Evolutionary conservation across 2,797 vertebrate genomes (phyloP), one percentile per base, ranked within the genome.

Genomic region (Eutrigla gurnardus): DNA sequence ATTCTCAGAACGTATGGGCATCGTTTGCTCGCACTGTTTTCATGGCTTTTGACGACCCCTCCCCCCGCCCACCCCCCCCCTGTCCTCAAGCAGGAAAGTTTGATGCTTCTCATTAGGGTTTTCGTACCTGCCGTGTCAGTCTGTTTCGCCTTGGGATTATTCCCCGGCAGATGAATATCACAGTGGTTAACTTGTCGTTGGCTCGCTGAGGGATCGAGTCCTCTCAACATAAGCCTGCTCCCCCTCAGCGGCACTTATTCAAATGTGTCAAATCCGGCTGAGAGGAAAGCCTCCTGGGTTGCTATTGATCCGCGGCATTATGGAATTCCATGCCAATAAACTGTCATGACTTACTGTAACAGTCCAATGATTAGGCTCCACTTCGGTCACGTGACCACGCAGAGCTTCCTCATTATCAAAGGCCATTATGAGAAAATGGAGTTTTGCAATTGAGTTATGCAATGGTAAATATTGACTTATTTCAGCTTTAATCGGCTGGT

Each of bases 391-490:
- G 17, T 90, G 87, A 88, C 86, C 88, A 75, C 5, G 54, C 73
- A 86, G 83, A 82, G 86, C 90, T 91, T 94, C 91, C 92, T 94
- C 93, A 94, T 94, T 94, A 93, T 93, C 92, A 93, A 83, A 87
- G 89, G 86, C 92, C 91, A 94, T 93, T 94, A 93, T 93, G 87
- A 94, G 92, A 89, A 94, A 93, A 94, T 94, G 76, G 88, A 93
- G 87, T 93, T 93, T 93, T 92, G 86, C 83, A 93, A 93, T 91
- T 86, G 87, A 91, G 89, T 92, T 91, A 90, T 89, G 77, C 85
- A 91, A 92, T 92, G 90, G 92, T 91, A 89, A 93, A 92, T 92
- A 94, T 92, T 89, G 92, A 92, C 90, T 91, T 84, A 82, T 93
- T 91, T 86, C 61, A 71, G 83, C 82, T 91, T 91, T 88, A 90